Evolutionary conservation across 2,113 vertebrate genomes (phyloP).

Genomic region (Hemibagrus wyckioides): DNA sequence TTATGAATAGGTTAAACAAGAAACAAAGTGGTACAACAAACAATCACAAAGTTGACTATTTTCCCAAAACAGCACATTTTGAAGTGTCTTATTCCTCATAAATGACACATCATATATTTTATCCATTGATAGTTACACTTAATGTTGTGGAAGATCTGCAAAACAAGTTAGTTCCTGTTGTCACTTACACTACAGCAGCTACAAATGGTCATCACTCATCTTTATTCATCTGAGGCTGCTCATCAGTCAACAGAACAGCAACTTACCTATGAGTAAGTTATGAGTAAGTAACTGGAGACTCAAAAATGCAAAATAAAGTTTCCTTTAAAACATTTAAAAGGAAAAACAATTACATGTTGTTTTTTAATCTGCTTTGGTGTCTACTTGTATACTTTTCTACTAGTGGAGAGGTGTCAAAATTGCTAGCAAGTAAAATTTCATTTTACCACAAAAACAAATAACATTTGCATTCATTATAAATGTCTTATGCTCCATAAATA

Average conservation of each 20-base stretch:
- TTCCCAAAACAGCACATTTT: background rate
- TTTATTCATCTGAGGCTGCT: too few species aligned
- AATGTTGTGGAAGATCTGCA: background rate
- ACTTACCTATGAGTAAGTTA: too few species aligned
- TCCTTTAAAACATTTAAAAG: too few species aligned
- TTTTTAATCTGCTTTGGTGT: too few species aligned
- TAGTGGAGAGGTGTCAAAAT: background rate
- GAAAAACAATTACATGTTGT: too few species aligned
- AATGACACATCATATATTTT: background rate
- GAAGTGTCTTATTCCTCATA: background rate
- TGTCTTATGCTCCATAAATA: too few species aligned
- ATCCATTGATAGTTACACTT: background rate
- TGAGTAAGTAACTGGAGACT: too few species aligned
- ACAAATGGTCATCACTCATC: background rate
- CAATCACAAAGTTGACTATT: background rate
- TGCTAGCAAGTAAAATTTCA: background rate
- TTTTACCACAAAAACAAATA: background rate
- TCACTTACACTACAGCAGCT: background rate
- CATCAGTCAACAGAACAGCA: too few species aligned
- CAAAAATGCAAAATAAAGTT: too few species aligned
- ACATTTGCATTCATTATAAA: too few species aligned
- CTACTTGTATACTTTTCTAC: background rate
- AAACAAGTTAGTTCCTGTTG: too few species aligned
- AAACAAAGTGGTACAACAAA: background rate
- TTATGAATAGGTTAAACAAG: background rate